Conservation (phyloP, 2,797 vertebrate genomes). For the Acrossocheilus wenchowensis region DNA sequence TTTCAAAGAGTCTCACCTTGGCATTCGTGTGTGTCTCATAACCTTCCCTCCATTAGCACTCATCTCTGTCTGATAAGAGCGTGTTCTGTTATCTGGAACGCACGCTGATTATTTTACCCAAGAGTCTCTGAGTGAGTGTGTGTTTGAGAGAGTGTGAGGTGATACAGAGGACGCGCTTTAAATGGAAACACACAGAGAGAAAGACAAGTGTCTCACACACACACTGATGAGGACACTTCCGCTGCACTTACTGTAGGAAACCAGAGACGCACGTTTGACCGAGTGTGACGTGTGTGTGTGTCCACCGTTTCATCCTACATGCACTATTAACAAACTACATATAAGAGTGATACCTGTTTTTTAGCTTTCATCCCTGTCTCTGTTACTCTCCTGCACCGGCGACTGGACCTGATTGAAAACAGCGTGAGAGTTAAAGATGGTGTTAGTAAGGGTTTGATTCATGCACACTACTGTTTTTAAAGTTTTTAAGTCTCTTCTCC, state of each 20-base stretch:
- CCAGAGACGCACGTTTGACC: background rate
- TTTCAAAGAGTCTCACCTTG: conserved; percentile 1
- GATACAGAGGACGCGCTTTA: conserved; percentile 10
- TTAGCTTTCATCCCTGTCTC: background rate
- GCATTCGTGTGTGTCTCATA: background rate
- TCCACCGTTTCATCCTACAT: background rate
- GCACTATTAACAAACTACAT: background rate
- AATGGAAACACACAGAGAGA: conserved; percentile 21
- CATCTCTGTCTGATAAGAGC: conserved; percentile 65
- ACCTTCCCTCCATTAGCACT: conserved; percentile 63
- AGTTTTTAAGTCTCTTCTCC: too few species aligned
- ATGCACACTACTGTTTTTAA: background rate
- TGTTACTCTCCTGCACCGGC: background rate
- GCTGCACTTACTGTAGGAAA: conserved; percentile 1
- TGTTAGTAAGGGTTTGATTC: too few species aligned
- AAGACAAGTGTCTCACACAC: conserved; percentile 7
- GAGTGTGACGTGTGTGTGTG: background rate
- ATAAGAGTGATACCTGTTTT: background rate
- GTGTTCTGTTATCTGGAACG: conserved; percentile 56
- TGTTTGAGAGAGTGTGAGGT: conserved; percentile 16
- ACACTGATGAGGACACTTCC: conserved; percentile 35
- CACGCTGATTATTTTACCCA: background rate
- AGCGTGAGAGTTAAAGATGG: conserved; percentile 40
- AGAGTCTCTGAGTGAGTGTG: conserved; percentile 4
- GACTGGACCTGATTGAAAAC: conserved; percentile 55